Evolutionary conservation across 2,797 vertebrate species (phyloP).

Genomic region (Aselliscus stoliczkanus): DNA sequence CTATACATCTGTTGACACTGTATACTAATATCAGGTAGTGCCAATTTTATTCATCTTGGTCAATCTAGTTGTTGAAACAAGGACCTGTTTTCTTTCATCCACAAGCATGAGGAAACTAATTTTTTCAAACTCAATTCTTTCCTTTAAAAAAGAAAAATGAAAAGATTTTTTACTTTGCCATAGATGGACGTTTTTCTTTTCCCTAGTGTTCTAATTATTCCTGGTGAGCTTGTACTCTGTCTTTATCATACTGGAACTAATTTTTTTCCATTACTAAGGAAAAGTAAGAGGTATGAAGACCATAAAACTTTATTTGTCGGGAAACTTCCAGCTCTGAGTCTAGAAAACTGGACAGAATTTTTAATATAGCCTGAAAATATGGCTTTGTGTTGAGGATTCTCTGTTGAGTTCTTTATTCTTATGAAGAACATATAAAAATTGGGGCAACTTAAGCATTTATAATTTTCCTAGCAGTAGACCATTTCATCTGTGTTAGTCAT

Average conservation of each 20-base stretch:
- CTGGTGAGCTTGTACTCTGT: neutral
- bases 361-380: neutral
- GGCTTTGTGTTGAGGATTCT: neutral
- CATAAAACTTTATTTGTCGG: neutral
- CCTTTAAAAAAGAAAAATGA: neutral
- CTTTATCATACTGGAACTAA: neutral
- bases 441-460: neutral
- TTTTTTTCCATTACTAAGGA: neutral
- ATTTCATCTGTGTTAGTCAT: neutral
- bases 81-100: neutral
- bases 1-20: rapidly evolving
- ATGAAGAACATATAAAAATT: neutral
- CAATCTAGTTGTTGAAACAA: neutral
- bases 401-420: no score
- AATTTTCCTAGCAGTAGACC: neutral
- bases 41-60: neutral
- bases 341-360: neutral
- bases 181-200: neutral
- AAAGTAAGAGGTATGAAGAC: neutral
- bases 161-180: neutral
- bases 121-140: neutral
- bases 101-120: neutral
- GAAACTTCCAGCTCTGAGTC: neutral
- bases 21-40: rapidly evolving
- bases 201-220: neutral